Base-by-base conservation (phyloP, 2,888 invertebrate species). In the Epinotia ramella region DNA sequence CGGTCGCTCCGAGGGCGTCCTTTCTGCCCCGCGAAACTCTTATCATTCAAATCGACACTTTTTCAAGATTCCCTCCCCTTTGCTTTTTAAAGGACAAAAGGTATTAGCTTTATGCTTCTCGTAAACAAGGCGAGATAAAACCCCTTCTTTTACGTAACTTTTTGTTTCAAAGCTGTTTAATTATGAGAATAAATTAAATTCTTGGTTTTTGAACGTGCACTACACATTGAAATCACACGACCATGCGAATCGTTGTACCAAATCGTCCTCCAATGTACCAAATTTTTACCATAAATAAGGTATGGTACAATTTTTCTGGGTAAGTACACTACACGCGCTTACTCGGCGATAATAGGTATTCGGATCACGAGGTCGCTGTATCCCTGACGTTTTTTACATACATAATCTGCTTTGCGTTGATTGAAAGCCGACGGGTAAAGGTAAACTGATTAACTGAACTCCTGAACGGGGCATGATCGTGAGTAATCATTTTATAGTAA, bases 61-160 rank as follows among this genome's bases (percentile, higher is more conserved):
- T 66, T 53, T 78, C 80, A 81, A 74, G 74, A 70, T 81, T 80
- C 81, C 81, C 80, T 79, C 79, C 79, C 81, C 76, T 77, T 76
- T 79, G 78, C 79, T 81, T 77, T 84, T 84, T 85, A 81, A 81
- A 82, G 85, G 83, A 88, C 88, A 88, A 89, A 28, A 88, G 83
- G 87, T 86, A 88, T 89, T 88, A 89, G 87, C 83, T 90, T 89
- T 90, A 90, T 84, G 84, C 82, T 77, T 75, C 82, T 84, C 88
- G 86, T 90, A 89, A 89, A 89, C 88, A 86, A 84, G 83, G 82
- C 83, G 79, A 88, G 89, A 90, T 89, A 89, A 89, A 84, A 83
- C 83, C 84, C n/a, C 44, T 76, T 73, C 73, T 73, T 75, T 71
- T 46, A 62, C 49, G 53, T 33, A 71, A 76, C 46, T 76, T 72